Evolutionary conservation across 2,888 invertebrate genomes (phyloP).

Genomic region (Eristalis arbustorum): DNA sequence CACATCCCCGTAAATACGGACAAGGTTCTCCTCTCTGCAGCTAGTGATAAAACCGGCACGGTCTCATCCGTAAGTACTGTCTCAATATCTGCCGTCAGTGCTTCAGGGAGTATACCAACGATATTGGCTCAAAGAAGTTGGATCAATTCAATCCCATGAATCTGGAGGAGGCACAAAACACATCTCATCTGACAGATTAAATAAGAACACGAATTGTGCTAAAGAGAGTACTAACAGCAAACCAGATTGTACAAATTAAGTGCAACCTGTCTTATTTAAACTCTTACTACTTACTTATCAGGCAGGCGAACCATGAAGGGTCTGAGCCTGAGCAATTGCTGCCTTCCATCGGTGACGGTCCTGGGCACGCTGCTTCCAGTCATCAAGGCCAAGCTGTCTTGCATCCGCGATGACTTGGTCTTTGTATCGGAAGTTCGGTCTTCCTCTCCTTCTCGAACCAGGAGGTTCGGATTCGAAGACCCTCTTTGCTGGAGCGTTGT

Average conservation of each 20-base stretch:
- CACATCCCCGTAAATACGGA: slow-evolving; percentile 98
- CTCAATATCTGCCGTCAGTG: slow-evolving; percentile 98
- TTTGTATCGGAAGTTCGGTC: too few relatives aligned
- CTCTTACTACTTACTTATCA: too few relatives aligned
- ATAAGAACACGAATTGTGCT: slow-evolving; percentile 64
- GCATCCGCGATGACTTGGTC: too few relatives aligned
- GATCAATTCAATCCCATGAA: slow-evolving; percentile 73
- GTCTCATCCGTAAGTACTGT: slow-evolving; percentile 98
- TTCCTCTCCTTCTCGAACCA: too few relatives aligned
- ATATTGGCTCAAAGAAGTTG: slow-evolving; percentile 98
- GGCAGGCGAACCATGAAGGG: too few relatives aligned
- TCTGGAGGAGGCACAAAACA: slow-evolving; percentile 13
- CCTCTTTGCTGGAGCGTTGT: too few relatives aligned
- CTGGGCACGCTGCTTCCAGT: too few relatives aligned
- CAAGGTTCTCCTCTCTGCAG: slow-evolving; percentile 98
- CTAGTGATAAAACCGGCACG: slow-evolving; percentile 98
- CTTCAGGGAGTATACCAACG: slow-evolving; percentile 98
- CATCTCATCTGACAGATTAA: slow-evolving; percentile 76
- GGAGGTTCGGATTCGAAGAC: too few relatives aligned
- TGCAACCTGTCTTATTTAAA: slow-evolving; percentile 69
- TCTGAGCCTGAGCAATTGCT: too few relatives aligned
- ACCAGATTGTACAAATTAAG: slow-evolving; percentile 8
- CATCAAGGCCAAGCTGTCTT: too few relatives aligned
- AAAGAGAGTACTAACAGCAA: not conserved
- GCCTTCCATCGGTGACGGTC: too few relatives aligned